Percentiles rank a stretch among this genome's conserved stretches.
phyloP scores from a whole-genome alignment of 2,113 vertebrate species.

The Petrocephalus zakoni region DNA sequence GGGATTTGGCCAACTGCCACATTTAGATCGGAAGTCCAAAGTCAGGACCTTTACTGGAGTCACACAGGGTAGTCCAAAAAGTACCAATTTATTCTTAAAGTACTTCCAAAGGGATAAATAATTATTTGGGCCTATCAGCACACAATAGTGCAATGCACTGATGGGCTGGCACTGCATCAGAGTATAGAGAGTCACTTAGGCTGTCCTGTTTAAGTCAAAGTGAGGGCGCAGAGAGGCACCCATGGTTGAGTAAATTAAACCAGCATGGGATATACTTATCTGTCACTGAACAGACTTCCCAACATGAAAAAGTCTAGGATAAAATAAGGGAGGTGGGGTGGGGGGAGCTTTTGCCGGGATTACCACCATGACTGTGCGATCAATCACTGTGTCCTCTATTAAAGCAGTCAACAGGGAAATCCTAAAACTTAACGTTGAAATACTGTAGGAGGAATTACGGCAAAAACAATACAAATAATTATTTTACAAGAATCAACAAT shows the following conservation, averaged over 20 bases:
- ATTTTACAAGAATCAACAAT: background rate
- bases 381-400: conserved; percentile 13
- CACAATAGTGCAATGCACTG: background rate
- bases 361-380: conserved; percentile 36
- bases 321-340: conserved; percentile 54
- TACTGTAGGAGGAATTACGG: background rate
- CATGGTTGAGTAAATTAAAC: conserved; percentile 53
- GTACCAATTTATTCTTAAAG: conserved; percentile 35
- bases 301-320: conserved; percentile 39
- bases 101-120: background rate
- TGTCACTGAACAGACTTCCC: conserved; percentile 52
- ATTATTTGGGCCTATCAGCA: background rate
- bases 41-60: conserved; percentile 43
- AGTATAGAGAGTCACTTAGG: background rate
- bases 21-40: conserved; percentile 34
- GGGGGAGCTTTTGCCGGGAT: conserved; percentile 24
- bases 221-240: conserved; percentile 25
- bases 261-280: conserved; percentile 62
- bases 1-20: background rate
- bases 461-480: background rate
- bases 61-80: conserved; percentile 38
- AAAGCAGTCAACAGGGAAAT: background rate
- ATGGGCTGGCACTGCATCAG: background rate
- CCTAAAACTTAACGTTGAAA: background rate
- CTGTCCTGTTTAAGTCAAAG: background rate